phyloP scores from a whole-genome alignment of 2,113 vertebrate genomes.

The Hippocampus mohnikei region DNA sequence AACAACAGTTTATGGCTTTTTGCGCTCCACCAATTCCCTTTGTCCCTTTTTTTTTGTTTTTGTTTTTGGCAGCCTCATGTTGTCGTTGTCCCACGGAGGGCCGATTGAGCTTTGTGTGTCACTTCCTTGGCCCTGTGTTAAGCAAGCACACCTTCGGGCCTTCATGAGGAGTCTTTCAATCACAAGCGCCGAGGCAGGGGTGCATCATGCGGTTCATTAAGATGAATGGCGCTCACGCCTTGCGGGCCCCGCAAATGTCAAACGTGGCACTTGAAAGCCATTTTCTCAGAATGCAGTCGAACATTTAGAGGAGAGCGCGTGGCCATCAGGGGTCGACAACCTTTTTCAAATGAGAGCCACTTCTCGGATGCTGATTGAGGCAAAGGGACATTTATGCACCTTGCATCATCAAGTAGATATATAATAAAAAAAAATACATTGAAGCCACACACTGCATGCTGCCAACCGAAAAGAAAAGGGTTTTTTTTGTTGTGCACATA shows the following conservation, averaged over 20 bases:
- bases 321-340: neutral
- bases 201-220: conserved; percentile 24
- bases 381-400: neutral
- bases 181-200: conserved; percentile 9
- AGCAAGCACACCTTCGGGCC: conserved; percentile 6
- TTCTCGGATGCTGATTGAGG: neutral
- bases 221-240: conserved; percentile 12
- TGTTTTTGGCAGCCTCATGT: conserved; percentile 36
- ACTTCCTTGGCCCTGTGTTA: conserved; percentile 38
- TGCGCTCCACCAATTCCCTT: conserved; percentile 25
- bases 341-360: neutral
- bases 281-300: conserved; percentile 39
- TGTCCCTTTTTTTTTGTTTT: conserved; percentile 26
- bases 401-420: too few species aligned
- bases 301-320: conserved; percentile 16
- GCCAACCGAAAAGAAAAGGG: too few species aligned
- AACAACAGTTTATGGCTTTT: conserved; percentile 23
- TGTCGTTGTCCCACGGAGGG: conserved; percentile 17
- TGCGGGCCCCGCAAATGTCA: conserved; percentile 42
- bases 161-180: conserved; percentile 17
- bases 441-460: too few species aligned
- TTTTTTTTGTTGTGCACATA: too few species aligned
- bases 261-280: conserved; percentile 29
- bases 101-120: conserved; percentile 18
- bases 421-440: too few species aligned